A percentile compares a stretch with the other conserved stretches of the same genome.
Evolutionary conservation across 2,113 vertebrate genomes (phyloP).

Genomic region (Clarias macrocephalus): DNA sequence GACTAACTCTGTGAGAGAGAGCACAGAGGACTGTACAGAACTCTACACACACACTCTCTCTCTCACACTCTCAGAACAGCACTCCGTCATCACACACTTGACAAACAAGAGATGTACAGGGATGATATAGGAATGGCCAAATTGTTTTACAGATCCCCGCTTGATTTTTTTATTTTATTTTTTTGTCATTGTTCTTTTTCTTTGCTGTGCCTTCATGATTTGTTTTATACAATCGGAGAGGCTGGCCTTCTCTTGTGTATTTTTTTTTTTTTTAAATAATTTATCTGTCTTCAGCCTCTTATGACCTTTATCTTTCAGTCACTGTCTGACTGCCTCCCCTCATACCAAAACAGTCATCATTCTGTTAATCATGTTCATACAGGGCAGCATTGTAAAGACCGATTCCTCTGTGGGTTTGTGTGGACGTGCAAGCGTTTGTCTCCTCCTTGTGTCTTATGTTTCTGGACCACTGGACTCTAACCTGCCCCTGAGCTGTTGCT

Average conservation of each 20-base stretch:
- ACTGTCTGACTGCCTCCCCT: neutral
- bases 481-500: constrained; percentile 12
- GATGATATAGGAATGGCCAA: neutral
- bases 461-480: constrained; percentile 35
- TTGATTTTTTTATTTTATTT: neutral
- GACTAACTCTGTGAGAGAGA: constrained; percentile 23
- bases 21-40: constrained; percentile 14
- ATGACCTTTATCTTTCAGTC: neutral
- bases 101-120: constrained; percentile 1
- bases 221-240: constrained; percentile 49
- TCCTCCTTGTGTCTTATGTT: constrained; percentile 30
- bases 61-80: constrained; percentile 31
- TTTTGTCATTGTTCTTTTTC: neutral
- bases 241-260: constrained; percentile 54
- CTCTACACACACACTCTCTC: neutral
- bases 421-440: neutral
- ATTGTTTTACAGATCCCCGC: neutral
- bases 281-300: constrained; percentile 29
- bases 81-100: constrained; percentile 34
- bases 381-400: neutral
- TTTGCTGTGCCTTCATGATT: constrained; percentile 31
- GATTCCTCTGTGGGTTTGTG: neutral
- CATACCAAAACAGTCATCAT: neutral
- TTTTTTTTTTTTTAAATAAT: constrained; percentile 2
- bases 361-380: neutral